These are phyloP conservation scores for Papilio helenus DNA, from an alignment of 1,140 invertebrate genomes.

Conservation along the genomic window DNA sequence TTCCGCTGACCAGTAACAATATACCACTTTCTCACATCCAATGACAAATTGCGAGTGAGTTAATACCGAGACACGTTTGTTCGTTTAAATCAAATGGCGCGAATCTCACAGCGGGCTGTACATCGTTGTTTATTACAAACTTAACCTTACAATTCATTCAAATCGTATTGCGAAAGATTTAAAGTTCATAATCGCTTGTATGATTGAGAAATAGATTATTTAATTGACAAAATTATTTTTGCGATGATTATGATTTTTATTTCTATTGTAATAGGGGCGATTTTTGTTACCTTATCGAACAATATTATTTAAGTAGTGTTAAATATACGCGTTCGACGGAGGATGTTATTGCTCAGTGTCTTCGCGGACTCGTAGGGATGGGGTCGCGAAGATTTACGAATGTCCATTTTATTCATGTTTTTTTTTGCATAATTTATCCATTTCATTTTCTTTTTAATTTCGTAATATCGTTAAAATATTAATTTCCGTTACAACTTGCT, in stretches of 20 bases:
- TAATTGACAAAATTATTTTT: slow-evolving; percentile 46
- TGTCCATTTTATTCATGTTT: slow-evolving; percentile 51
- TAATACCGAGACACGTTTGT: slow-evolving; percentile 74
- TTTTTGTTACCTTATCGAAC: slow-evolving; percentile 29
- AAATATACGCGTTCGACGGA: slow-evolving; percentile 67
- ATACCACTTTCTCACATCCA: slow-evolving; percentile 77
- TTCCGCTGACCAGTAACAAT: slow-evolving; percentile 71
- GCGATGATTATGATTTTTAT: slow-evolving; percentile 44
- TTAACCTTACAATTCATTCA: background rate
- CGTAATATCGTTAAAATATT: background rate
- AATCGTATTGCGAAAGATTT: slow-evolving; percentile 42
- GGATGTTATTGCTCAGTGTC: slow-evolving; percentile 80
- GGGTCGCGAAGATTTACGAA: slow-evolving; percentile 54
- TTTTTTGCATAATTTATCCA: slow-evolving; percentile 48
- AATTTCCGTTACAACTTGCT: background rate
- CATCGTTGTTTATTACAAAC: slow-evolving; percentile 49
- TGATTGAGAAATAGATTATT: slow-evolving; percentile 40
- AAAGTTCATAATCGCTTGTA: slow-evolving; percentile 45
- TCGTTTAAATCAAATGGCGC: slow-evolving; percentile 73
- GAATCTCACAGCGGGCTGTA: slow-evolving; percentile 66
- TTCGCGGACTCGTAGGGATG: slow-evolving; percentile 68
- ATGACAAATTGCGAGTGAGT: slow-evolving; percentile 79
- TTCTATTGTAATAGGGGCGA: slow-evolving; percentile 18
- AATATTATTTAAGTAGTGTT: slow-evolving; percentile 56
- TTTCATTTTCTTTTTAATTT: slow-evolving; percentile 32